These are phyloP conservation scores for Drosophila guanche DNA, from an alignment of 1,140 invertebrate genomes.

Conservation along the genomic window DNA sequence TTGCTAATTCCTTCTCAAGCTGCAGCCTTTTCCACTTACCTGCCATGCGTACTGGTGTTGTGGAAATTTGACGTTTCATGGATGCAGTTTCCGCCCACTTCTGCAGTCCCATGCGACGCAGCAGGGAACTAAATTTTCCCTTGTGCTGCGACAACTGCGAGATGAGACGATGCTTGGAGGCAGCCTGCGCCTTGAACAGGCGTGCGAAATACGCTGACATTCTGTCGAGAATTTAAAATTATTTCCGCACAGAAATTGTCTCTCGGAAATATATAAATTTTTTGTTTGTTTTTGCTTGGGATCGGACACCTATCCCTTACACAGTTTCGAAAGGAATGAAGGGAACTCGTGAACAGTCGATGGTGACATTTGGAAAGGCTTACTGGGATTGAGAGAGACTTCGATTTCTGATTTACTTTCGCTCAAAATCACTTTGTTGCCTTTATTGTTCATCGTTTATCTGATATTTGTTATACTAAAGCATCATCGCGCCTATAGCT, in stretches of 20 bases:
- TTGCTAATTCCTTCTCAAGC: conserved; percentile 48
- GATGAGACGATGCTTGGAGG: conserved; percentile 64
- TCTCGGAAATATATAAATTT: too few relatives aligned
- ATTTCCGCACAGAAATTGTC: too few relatives aligned
- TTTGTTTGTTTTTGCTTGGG: background rate
- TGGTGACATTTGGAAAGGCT: background rate
- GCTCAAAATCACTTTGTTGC: conserved; percentile 33
- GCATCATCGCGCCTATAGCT: conserved; percentile 23
- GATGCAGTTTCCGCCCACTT: conserved; percentile 9
- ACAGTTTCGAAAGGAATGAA: background rate
- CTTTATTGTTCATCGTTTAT: conserved; percentile 34
- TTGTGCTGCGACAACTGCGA: conserved; percentile 59
- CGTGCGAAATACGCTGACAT: conserved; percentile 69
- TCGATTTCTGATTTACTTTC: conserved; percentile 3
- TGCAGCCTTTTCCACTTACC: conserved; percentile 33
- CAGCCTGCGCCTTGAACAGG: conserved; percentile 29
- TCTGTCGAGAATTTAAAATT: conserved; percentile 1
- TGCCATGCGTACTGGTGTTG: conserved; percentile 41
- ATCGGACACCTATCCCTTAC: background rate
- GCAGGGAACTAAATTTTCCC: conserved; percentile 34
- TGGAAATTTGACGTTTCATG: conserved; percentile 49
- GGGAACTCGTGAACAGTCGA: too few relatives aligned
- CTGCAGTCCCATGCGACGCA: conserved; percentile 47
- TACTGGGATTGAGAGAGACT: background rate
- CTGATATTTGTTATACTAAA: conserved; percentile 6